A percentile compares a stretch with the other conserved stretches of the same genome.
Evolutionary conservation across 2,888 invertebrate species (phyloP).

Genomic region (Siphonodentalium dalli): DNA sequence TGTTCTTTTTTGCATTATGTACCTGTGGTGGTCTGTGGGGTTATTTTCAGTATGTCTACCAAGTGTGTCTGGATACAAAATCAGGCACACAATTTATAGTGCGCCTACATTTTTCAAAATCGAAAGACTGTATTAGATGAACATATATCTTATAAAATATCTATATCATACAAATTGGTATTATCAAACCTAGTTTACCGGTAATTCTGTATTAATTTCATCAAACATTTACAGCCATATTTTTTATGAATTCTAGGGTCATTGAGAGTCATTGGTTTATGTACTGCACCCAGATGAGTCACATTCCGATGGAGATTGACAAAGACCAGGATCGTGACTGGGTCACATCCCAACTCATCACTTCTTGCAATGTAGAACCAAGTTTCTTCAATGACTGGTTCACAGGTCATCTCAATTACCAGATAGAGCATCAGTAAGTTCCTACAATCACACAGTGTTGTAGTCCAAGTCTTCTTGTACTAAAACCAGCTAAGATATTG

Average conservation of each 20-base stretch:
- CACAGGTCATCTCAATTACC: constrained; percentile 65
- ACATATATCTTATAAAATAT: too few relatives aligned
- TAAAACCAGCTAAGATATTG: too few relatives aligned
- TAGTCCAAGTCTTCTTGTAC: too few relatives aligned
- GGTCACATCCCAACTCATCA: constrained; percentile 52
- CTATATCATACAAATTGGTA: too few relatives aligned
- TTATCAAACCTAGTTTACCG: too few relatives aligned
- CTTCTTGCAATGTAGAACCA: constrained; percentile 61
- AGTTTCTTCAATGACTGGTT: constrained; percentile 64
- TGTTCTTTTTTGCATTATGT: too few relatives aligned
- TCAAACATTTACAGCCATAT: background rate
- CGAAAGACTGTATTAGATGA: too few relatives aligned
- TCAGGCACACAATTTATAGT: too few relatives aligned
- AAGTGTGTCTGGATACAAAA: too few relatives aligned
- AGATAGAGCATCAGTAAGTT: constrained; percentile 64
- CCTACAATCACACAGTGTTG: too few relatives aligned
- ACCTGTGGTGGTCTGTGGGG: background rate
- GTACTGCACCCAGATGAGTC: constrained; percentile 59
- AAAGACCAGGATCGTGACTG: constrained; percentile 49
- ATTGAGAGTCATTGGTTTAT: constrained; percentile 60
- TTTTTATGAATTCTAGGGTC: constrained; percentile 32
- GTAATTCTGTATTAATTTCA: too few relatives aligned
- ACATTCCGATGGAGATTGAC: constrained; percentile 54
- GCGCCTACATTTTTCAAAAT: too few relatives aligned
- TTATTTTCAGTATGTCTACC: background rate